Percentiles rank a stretch among this genome's conserved stretches.
Conservation (phyloP, 2,113 vertebrate species). For the Ictalurus furcatus region DNA sequence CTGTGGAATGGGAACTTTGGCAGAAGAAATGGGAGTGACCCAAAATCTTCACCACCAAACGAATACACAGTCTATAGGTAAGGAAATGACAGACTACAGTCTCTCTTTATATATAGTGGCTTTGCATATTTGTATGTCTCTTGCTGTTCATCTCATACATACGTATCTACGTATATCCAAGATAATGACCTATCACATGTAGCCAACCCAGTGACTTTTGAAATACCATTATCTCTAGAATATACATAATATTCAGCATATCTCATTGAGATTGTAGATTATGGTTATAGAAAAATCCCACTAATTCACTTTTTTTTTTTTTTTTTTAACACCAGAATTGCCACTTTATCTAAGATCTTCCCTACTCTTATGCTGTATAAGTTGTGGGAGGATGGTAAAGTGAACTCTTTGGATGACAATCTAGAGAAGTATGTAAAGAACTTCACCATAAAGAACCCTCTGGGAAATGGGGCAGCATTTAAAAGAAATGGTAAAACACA, state of each 20-base stretch:
- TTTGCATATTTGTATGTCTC: background rate
- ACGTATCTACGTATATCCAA: background rate
- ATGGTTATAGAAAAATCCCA: background rate
- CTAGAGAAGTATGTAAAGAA: conserved; percentile 78
- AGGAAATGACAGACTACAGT: conserved; percentile 36
- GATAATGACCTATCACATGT: background rate
- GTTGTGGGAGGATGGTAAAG: conserved; percentile 86
- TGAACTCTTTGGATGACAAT: conserved; percentile 85
- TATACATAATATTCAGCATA: background rate
- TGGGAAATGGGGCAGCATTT: conserved; percentile 67
- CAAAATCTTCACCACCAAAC: conserved; percentile 74
- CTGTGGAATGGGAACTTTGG: conserved; percentile 93
- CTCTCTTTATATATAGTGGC: background rate
- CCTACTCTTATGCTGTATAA: conserved; percentile 89
- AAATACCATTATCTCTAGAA: background rate
- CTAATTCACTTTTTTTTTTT: background rate
- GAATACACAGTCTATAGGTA: conserved; percentile 91
- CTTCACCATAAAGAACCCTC: conserved; percentile 86
- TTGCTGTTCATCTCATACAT: background rate
- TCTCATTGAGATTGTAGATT: background rate
- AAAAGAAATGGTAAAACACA: conserved; percentile 59
- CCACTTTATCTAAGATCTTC: conserved; percentile 90
- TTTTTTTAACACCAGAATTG: conserved; percentile 72
- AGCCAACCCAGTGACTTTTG: background rate
- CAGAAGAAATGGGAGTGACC: conserved; percentile 81